Conservation (phyloP, 1,140 invertebrate genomes). For the Pseudomyrmex concolor region DNA sequence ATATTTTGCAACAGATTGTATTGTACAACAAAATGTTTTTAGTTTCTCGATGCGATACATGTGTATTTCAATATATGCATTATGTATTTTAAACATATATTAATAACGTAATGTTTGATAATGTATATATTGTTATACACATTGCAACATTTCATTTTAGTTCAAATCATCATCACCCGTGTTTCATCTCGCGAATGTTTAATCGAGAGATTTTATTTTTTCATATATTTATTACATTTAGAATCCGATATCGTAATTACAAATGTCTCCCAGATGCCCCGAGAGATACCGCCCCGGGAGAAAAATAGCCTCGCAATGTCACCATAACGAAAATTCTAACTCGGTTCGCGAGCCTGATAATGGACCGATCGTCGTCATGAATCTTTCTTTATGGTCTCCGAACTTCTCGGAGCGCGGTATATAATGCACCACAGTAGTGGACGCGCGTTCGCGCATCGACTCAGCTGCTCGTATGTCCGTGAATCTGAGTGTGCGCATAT, state of each 20-base stretch:
- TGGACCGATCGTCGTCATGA: conserved; percentile 76
- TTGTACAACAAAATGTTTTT: neutral
- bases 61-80: neutral
- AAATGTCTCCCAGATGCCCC: conserved; percentile 8
- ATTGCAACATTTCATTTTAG: conserved; percentile 10
- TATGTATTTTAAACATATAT: no score
- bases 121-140: neutral
- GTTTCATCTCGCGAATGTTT: neutral
- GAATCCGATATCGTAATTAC: neutral
- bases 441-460: conserved; percentile 46
- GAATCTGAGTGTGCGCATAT: neutral
- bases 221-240: neutral
- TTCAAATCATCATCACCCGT: neutral
- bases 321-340: conserved; percentile 57
- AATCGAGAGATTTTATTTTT: conserved; percentile 1
- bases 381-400: conserved; percentile 77
- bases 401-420: conserved; percentile 69
- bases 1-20: no score
- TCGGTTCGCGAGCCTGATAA: conserved; percentile 67
- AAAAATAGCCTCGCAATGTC: conserved; percentile 36
- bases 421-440: conserved; percentile 49
- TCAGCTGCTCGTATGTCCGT: conserved; percentile 10
- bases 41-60: neutral
- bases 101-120: neutral
- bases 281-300: conserved; percentile 17